Evolutionary conservation across 2,888 invertebrate species (phyloP).

Genomic region (Cerastoderma edule): DNA sequence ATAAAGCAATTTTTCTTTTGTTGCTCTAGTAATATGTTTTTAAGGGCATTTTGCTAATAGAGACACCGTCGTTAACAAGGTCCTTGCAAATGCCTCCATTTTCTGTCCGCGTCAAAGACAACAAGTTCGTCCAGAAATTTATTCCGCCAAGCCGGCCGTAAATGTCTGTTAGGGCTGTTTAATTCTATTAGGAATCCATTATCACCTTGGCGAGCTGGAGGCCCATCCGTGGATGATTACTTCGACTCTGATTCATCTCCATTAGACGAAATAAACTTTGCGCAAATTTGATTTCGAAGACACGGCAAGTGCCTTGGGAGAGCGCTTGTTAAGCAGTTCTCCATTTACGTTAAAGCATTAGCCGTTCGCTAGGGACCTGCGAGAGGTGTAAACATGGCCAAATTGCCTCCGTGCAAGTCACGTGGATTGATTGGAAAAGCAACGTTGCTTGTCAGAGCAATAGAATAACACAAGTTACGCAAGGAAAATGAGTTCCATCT

Average conservation of each 20-base stretch:
- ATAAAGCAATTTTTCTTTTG: too few relatives aligned
- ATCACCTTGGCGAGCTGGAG: constrained; percentile 51
- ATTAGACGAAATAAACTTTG: constrained; percentile 54
- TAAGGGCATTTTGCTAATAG: too few relatives aligned
- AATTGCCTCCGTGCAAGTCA: constrained; percentile 42
- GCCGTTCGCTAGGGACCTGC: constrained; percentile 41
- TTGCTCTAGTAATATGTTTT: too few relatives aligned
- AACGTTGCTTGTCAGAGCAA: constrained; percentile 45
- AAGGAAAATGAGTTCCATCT: too few relatives aligned
- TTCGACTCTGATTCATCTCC: constrained; percentile 52
- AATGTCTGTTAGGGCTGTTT: constrained; percentile 53
- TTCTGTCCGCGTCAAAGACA: constrained; percentile 54
- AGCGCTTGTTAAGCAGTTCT: constrained; percentile 36
- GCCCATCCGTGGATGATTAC: constrained; percentile 47
- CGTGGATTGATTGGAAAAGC: constrained; percentile 51
- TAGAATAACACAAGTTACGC: constrained; percentile 61
- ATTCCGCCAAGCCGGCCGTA: constrained; percentile 45
- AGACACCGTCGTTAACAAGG: too few relatives aligned
- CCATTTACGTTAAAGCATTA: constrained; percentile 59
- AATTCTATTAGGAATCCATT: constrained; percentile 55
- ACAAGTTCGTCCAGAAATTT: constrained; percentile 48
- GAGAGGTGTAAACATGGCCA: constrained; percentile 46
- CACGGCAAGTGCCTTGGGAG: constrained; percentile 49
- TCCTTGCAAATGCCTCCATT: too few relatives aligned
- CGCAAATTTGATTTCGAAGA: constrained; percentile 60